Evolutionary conservation across 2,888 invertebrate species (phyloP), one percentile per base, ranked within the genome.

Genomic region (Platycheirus rosarum): DNA sequence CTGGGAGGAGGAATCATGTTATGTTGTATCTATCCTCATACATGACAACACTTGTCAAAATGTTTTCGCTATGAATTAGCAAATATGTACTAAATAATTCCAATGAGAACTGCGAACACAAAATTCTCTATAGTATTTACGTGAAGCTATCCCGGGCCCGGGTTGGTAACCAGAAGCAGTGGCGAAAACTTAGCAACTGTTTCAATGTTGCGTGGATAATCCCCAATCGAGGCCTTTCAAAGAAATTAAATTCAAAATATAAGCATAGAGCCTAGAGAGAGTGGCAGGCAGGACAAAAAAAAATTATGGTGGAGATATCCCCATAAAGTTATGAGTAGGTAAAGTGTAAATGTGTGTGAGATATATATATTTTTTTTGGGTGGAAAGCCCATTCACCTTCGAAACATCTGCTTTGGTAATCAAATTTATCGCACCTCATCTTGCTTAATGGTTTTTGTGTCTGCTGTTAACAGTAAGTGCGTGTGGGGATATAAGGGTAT

Each of bases 31-130:
- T 65, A 75, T 66, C 63, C 79, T 69, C 76, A 70, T 51, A 80
- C 70, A 57, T 76, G 80, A 76, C 80, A 80, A 80, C 80, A 76
- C 80, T 80, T 80, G 76, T 80, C 80, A 76, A 71, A 80, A 70
- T 71, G 76, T 80, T 70, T 80, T 70, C 82, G 82, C 77, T 77
- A 82, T 82, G 77, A 82, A 82, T 77, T 82, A 82, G 68, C 82
- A 77, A 77, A 82, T 77, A 44, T 42, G 60, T 60, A 68, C 77
- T 82, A 68, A 82, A 82, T 82, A 66, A 82, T 82, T 82, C n/a
- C 77, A 82, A 80, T 76, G 80, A 76, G 70, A 40, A 13, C 40
- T 57, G 60, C 44, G 44, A 60, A 44, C 44, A 70, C 70, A 66
- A 48, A 70, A 71, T 76, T 60, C 80, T 62, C 70, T 26, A 55